phyloP scores from a whole-genome alignment of 2,888 invertebrate species.

The Lithosia quadra region DNA sequence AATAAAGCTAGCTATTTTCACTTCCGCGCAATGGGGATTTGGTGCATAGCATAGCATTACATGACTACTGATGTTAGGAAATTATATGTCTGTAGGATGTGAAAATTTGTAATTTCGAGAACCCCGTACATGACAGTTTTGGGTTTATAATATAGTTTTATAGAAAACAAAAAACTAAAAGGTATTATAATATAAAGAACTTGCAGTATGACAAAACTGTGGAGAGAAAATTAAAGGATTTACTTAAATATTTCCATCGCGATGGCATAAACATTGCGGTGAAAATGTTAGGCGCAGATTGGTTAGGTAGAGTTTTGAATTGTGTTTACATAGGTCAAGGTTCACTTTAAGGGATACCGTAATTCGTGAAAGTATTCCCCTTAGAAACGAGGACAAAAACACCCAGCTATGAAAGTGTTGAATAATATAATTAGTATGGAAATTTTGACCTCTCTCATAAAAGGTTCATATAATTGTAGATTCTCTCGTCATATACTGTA shows the following conservation, averaged over 20 bases:
- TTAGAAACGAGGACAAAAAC: slow-evolving; percentile 37
- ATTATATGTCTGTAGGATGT: neutral
- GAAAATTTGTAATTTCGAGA: neutral
- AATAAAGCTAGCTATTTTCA: slow-evolving; percentile 55
- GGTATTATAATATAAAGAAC: too few relatives aligned
- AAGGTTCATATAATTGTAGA: slow-evolving; percentile 27
- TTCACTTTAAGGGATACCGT: slow-evolving; percentile 22
- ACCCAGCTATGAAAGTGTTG: slow-evolving; percentile 33
- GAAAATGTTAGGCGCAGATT: neutral
- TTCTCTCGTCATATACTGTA: slow-evolving; percentile 20
- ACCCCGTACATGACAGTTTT: neutral
- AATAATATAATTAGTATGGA: slow-evolving; percentile 55
- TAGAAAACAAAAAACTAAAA: too few relatives aligned
- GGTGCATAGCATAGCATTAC: slow-evolving; percentile 25
- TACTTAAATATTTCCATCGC: too few relatives aligned
- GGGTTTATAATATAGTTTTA: neutral
- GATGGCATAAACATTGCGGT: neutral
- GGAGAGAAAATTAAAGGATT: slow-evolving; percentile 10
- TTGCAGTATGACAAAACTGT: neutral
- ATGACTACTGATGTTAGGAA: neutral
- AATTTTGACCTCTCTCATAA: slow-evolving; percentile 42
- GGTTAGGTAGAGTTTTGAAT: neutral
- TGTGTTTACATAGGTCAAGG: slow-evolving; percentile 5
- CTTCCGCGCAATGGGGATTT: slow-evolving; percentile 55
- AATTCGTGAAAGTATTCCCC: slow-evolving; percentile 39